phyloP scores from a whole-genome alignment of 1,140 invertebrate species.

The Trinorchestia longiramus region DNA sequence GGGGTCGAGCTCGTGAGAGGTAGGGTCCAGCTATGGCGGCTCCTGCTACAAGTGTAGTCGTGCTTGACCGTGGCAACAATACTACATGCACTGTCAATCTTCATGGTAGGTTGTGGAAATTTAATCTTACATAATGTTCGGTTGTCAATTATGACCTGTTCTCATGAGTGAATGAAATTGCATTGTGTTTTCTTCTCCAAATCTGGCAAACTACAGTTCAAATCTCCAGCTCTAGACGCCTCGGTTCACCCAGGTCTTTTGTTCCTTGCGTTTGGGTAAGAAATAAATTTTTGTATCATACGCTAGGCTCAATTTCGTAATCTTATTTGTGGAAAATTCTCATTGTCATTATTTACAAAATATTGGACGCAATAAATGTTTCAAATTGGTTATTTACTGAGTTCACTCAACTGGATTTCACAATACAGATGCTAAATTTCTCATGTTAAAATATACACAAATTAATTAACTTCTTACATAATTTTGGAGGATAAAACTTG shows the following conservation, averaged over 20 bases:
- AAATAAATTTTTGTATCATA: not conserved
- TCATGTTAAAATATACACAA: too few species aligned
- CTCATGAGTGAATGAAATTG: not conserved
- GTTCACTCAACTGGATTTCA: too few species aligned
- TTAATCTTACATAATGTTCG: not conserved
- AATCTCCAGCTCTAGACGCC: not conserved
- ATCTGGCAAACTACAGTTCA: not conserved
- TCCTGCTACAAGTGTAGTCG: slow-evolving; percentile 83
- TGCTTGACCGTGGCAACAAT: slow-evolving; percentile 93
- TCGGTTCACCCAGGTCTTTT: not conserved
- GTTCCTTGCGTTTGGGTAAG: not conserved
- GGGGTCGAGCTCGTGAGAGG: slow-evolving; percentile 25
- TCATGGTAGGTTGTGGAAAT: slow-evolving; percentile 72
- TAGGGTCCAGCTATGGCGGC: slow-evolving; percentile 81
- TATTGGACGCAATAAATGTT: too few species aligned
- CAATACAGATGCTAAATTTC: too few species aligned
- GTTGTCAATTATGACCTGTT: not conserved
- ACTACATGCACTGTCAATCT: slow-evolving; percentile 94
- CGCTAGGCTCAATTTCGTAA: not conserved
- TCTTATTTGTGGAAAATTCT: too few species aligned
- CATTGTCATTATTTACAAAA: too few species aligned
- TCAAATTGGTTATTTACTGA: too few species aligned
- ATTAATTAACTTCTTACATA: too few species aligned
- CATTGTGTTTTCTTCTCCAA: not conserved
- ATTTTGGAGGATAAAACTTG: too few species aligned